Conservation (phyloP, 2,888 invertebrate species). For the Volucella zonaria region DNA sequence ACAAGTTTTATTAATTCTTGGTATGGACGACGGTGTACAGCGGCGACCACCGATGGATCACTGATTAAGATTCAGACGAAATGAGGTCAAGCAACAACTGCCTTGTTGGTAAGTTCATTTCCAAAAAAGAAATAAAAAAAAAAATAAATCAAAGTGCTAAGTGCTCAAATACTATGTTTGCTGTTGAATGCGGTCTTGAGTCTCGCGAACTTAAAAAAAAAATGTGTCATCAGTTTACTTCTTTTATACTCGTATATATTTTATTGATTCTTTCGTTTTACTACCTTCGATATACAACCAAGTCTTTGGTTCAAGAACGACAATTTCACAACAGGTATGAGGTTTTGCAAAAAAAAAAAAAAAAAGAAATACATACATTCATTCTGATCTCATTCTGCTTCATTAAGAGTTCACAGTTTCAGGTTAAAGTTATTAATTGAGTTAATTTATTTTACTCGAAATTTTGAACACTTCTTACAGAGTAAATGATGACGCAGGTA, state of each 20-base stretch:
- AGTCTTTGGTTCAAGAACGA: no score
- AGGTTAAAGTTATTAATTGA: background rate
- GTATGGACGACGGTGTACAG: slow-evolving; percentile 34
- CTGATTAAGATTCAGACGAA: slow-evolving; percentile 37
- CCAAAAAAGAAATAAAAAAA: no score
- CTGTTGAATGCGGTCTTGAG: slow-evolving; percentile 5
- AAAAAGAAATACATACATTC: no score
- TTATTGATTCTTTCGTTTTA: slow-evolving; percentile 13
- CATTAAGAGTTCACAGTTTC: no score
- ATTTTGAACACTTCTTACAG: slow-evolving; percentile 11
- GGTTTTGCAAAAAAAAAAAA: no score
- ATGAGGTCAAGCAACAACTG: slow-evolving; percentile 51
- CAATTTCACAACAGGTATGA: no score
- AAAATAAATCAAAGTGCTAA: slow-evolving; percentile 21
- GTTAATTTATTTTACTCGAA: background rate
- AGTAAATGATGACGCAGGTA: background rate
- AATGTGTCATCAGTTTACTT: slow-evolving; percentile 38
- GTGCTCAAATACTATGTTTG: slow-evolving; percentile 6
- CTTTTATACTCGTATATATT: background rate
- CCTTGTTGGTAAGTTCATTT: slow-evolving; percentile 12
- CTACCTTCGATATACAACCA: background rate
- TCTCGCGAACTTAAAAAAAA: background rate
- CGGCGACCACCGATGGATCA: slow-evolving; percentile 33
- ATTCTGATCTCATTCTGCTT: background rate
- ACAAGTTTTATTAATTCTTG: slow-evolving; percentile 47